A percentile compares a stretch with the other conserved stretches of the same genome.
phyloP scores from a whole-genome alignment of 2,797 vertebrate species.

The Phataginus tetradactyla region DNA sequence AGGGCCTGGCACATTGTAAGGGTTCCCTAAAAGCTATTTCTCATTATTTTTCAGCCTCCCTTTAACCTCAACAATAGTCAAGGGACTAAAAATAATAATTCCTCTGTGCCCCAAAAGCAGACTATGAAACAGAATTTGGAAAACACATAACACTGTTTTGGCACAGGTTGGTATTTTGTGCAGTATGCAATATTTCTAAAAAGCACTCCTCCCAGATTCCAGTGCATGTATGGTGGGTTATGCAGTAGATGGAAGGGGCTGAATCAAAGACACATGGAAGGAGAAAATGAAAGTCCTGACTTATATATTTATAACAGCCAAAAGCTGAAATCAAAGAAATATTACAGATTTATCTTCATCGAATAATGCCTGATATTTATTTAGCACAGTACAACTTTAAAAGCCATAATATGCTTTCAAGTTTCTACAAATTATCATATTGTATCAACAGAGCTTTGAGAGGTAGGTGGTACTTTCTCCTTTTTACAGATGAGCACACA shows the following conservation, averaged over 20 bases:
- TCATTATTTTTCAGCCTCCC: not conserved
- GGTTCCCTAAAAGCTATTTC: not conserved
- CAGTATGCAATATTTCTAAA: not conserved
- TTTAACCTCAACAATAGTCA: not conserved
- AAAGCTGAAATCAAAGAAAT: conserved; percentile 18
- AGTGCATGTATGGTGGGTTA: not conserved
- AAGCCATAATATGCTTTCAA: not conserved
- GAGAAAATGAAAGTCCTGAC: not conserved
- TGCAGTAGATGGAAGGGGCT: not conserved
- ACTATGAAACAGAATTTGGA: not conserved
- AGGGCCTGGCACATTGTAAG: not conserved
- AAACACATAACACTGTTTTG: not conserved
- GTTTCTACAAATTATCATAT: not conserved
- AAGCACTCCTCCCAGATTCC: not conserved
- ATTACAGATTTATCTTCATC: not conserved
- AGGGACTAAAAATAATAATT: not conserved
- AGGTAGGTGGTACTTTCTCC: not conserved
- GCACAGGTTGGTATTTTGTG: not conserved
- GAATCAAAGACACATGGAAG: not conserved
- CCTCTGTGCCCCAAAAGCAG: not conserved
- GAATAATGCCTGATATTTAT: not conserved
- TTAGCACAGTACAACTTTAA: not conserved
- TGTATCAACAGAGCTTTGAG: not conserved
- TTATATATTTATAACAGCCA: not conserved
- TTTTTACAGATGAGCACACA: not conserved